These are phyloP conservation scores for Physeter macrocephalus DNA, from an alignment of 2,113 vertebrate species.

Conservation along the genomic window DNA sequence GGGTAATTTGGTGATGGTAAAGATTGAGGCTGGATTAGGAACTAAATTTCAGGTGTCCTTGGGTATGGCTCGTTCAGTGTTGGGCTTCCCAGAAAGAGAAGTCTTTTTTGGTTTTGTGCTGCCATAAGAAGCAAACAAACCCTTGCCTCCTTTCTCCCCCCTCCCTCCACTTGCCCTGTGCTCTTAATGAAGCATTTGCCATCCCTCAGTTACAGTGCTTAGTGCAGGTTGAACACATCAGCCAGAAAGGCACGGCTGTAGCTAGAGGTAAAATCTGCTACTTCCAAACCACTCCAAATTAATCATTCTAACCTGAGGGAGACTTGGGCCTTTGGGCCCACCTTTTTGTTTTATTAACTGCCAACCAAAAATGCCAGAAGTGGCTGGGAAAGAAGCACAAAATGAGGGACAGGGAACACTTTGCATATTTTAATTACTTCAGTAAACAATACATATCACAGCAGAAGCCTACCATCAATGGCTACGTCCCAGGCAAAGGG, in stretches of 20 bases:
- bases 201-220: conserved; percentile 61
- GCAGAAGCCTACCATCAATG: background rate
- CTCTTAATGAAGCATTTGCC: conserved; percentile 69
- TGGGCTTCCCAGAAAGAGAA: background rate
- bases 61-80: background rate
- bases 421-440: conserved; percentile 74
- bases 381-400: conserved; percentile 49
- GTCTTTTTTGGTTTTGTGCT: background rate
- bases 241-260: conserved; percentile 42
- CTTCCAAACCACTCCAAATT: conserved; percentile 68
- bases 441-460: conserved; percentile 41
- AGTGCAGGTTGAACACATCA: background rate
- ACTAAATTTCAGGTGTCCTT: background rate
- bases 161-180: background rate
- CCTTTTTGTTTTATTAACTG: conserved; percentile 65
- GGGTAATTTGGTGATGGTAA: background rate
- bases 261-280: conserved; percentile 66
- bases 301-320: conserved; percentile 69
- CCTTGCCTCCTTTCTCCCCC: background rate
- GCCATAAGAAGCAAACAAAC: background rate
- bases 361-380: conserved; percentile 72
- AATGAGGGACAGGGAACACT: conserved; percentile 53
- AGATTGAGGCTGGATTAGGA: background rate
- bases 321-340: conserved; percentile 51
- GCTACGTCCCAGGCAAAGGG: background rate